Base-by-base conservation (phyloP, 2,113 vertebrate genomes). In the Beaufortia kweichowensis region DNA sequence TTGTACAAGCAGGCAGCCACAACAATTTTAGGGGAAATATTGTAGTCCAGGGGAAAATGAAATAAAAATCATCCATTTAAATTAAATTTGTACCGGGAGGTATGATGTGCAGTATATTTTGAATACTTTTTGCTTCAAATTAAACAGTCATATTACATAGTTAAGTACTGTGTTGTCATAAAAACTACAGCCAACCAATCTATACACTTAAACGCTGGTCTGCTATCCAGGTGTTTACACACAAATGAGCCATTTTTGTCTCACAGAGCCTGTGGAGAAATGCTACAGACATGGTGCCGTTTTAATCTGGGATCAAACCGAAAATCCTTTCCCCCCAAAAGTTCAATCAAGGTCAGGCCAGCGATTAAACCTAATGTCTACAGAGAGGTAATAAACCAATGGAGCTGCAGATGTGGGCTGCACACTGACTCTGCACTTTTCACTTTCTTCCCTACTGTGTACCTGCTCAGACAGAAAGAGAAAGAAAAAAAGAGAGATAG, bases 291-390 rank as follows among this genome's bases (percentile, higher is more conserved):
- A 82, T 81, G 88, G 87, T 89, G 86, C 85, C 50, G 81, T 90
- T 91, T 91, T 91, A 92, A 92, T 92, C 91, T 91, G 87, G 89
- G 91, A 91, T 92, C 86, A 93, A 90, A 92, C 84, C 84, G 84
- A 90, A 91, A 93, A 91, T 89, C 87, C 90, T 83, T 82, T 83
- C 82, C 83, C n/a, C 81, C 65, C 79, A 85, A 90, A 84, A 88
- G 91, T 91, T 92, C 90, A 91, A 84, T 86, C 86, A 90, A 91
- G 92, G 91, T 92, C 89, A 89, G 48, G 75, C 71, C 82, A 57
- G 85, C 80, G 89, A 91, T 92, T 91, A 91, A 86, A 88, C 85
- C 66, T 81, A 83, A 84, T 57, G 87, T 90, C 86, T 87, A 64
- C 29, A 59, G 63, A 53, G 73, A 80, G 75, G 81, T 85, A 84